Evolutionary conservation across 1,140 invertebrate species (phyloP), one percentile per base, ranked within the genome.

Genomic region (Cydia strobilella): DNA sequence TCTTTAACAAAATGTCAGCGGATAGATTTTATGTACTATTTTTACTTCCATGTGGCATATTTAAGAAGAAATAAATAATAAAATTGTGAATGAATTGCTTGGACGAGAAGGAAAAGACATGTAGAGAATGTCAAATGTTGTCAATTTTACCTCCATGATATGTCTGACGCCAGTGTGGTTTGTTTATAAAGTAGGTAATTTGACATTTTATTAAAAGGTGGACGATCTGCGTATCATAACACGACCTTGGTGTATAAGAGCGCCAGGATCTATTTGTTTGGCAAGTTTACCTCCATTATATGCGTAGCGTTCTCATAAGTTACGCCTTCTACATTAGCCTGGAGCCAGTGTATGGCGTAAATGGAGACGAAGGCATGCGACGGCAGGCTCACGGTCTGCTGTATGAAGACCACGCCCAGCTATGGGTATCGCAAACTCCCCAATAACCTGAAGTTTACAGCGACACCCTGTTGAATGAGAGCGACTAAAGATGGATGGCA

Each of bases 261-360:
- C 1, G 35, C 35, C 7, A 10, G 35, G 7, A 10, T 10, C 35
- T 39, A 7, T 39, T 39, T 39, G 31, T 35, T 39, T 39, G 35
- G 2, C 7, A 77, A 39, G 35, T 73, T 79, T 87, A 96, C 74
- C 94, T 97, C 95, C 94, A 97, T 95, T 65, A 96, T 94, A 27
- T 86, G 85, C 13, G 95, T 93, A 42, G 96, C 97, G 78, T 94
- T 92, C 25, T 95, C 93, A 73, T 94, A 94, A 0, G 93, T 93
- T 5, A 96, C 93, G 12, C 95, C 96, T 74, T 98, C 96, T 79
- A 99, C 95, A 74, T 96, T 95, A 31, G 95, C 94, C 72, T 96
- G 95, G 3, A 99, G 92, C 98, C 98, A 99, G 82, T 96, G 94
- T 6, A 98, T 95, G 3, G 98, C 98, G 91, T 99, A 98, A 54